These are phyloP conservation scores for Phorcus lineatus DNA, from an alignment of 2,888 invertebrate species.

Conservation along the genomic window DNA sequence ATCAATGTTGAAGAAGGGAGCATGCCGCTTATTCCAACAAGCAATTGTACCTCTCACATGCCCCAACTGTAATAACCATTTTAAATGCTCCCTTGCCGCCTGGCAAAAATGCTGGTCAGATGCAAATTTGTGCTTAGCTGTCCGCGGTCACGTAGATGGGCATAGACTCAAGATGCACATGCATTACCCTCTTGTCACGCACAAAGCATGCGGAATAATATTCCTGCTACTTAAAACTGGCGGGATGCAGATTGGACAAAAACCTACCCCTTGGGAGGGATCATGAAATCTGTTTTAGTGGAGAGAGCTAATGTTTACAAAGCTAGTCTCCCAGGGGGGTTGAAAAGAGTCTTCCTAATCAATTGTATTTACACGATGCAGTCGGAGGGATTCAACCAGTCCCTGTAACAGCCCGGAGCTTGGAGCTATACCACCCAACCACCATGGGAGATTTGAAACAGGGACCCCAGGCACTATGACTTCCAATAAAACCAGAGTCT, in stretches of 20 bases:
- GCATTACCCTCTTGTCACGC: not conserved
- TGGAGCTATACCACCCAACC: not conserved
- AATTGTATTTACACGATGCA: slow-evolving; percentile 31
- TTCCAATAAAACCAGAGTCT: not conserved
- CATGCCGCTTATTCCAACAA: not conserved
- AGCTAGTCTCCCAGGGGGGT: slow-evolving; percentile 28
- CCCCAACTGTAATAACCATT: not conserved
- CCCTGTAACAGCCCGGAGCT: not conserved
- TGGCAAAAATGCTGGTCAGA: not conserved
- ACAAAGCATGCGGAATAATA: slow-evolving; percentile 15
- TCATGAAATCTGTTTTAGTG: slow-evolving; percentile 30
- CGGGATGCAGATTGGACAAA: not conserved
- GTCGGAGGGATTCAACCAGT: slow-evolving; percentile 10
- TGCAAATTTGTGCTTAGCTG: not conserved
- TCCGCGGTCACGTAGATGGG: not conserved
- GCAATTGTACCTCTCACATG: not conserved
- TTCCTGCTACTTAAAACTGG: slow-evolving; percentile 22
- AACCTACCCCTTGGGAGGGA: slow-evolving; percentile 24
- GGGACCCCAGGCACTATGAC: not conserved
- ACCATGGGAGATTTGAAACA: not conserved
- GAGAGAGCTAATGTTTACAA: slow-evolving; percentile 31
- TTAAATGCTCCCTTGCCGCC: not conserved
- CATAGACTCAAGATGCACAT: not conserved
- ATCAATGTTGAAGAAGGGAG: not conserved
- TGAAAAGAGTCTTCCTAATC: slow-evolving; percentile 24